These are phyloP conservation scores for Tetramorium bicarinatum DNA, from an alignment of 2,888 invertebrate genomes.

Conservation along the genomic window DNA sequence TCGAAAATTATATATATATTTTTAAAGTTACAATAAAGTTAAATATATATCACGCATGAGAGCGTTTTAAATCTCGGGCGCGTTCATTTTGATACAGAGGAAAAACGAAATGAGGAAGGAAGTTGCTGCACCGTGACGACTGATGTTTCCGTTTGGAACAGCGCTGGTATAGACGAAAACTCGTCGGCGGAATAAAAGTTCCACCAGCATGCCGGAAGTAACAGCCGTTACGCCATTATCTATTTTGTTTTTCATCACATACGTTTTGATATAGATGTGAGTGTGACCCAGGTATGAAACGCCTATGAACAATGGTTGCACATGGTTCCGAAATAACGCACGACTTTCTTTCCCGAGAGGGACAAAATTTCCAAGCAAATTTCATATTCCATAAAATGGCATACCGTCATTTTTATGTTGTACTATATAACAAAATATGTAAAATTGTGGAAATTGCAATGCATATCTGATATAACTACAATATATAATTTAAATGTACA, in stretches of 20 bases:
- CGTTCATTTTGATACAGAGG: constrained; percentile 19
- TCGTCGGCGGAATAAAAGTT: constrained; percentile 74
- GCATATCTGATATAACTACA: not conserved
- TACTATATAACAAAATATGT: not conserved
- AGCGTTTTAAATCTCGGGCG: not conserved
- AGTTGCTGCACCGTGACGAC: constrained; percentile 69
- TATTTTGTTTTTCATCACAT: constrained; percentile 76
- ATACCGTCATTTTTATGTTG: not conserved
- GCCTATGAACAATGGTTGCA: constrained; percentile 56
- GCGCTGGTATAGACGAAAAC: constrained; percentile 62
- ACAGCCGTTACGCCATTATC: constrained; percentile 79
- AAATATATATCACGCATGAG: constrained; percentile 18
- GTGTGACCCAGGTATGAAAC: constrained; percentile 57
- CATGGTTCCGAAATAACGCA: constrained; percentile 12
- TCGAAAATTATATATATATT: not conserved
- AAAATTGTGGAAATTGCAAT: constrained; percentile 11
- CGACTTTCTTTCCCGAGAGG: not conserved
- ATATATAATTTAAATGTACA: not conserved
- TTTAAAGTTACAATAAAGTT: constrained; percentile 8
- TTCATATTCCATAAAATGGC: not conserved
- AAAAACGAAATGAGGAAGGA: constrained; percentile 72
- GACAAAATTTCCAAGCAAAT: not conserved
- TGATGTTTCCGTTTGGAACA: constrained; percentile 68
- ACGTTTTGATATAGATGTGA: constrained; percentile 54
- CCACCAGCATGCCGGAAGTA: constrained; percentile 78